Evolutionary conservation across 1,140 invertebrate species (phyloP).

Genomic region (Leptinotarsa defecta): DNA sequence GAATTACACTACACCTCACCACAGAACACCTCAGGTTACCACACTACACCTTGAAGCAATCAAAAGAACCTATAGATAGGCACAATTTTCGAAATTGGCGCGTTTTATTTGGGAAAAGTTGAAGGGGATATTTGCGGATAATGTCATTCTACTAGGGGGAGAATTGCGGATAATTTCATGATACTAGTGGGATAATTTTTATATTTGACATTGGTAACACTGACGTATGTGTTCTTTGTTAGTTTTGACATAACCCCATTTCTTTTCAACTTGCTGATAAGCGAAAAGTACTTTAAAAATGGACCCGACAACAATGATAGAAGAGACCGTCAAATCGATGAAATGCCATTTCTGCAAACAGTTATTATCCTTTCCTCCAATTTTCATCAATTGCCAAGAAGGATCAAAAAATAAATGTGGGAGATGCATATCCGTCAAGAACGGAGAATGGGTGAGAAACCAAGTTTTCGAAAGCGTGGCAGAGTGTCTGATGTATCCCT

Average conservation of each 20-base stretch:
- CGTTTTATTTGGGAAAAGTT: no score
- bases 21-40: no score
- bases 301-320: neutral
- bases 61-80: no score
- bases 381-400: slow-evolving; percentile 1
- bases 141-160: no score
- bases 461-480: neutral
- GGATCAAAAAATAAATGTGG: neutral
- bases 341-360: neutral
- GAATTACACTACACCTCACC: no score
- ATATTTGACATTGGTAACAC: no score
- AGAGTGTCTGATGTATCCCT: neutral
- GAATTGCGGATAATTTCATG: no score
- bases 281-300: neutral
- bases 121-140: no score
- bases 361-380: neutral
- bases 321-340: slow-evolving; percentile 1
- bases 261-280: neutral
- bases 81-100: no score
- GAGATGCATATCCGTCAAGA: neutral
- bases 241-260: neutral
- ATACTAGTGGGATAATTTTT: no score
- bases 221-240: no score
- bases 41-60: no score
- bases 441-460: neutral